These are phyloP conservation scores for Larimichthys crocea DNA, from an alignment of 2,113 vertebrate species.

Conservation along the genomic window DNA sequence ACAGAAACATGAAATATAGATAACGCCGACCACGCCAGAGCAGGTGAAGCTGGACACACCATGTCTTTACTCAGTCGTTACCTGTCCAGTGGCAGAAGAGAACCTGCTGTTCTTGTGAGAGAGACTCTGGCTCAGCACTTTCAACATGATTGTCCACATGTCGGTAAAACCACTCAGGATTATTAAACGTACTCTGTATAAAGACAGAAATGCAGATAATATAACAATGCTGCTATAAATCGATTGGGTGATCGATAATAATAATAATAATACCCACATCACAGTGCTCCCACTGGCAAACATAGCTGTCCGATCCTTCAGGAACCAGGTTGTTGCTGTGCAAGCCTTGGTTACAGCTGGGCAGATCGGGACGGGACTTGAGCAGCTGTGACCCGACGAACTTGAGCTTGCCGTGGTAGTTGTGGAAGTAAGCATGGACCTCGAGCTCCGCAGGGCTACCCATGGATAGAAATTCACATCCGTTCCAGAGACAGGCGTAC, in stretches of 20 bases:
- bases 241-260: background rate
- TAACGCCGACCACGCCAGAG: background rate
- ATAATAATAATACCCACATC: constrained; percentile 74
- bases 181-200: constrained; percentile 85
- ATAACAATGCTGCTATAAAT: background rate
- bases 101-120: constrained; percentile 81
- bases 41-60: background rate
- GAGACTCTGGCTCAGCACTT: constrained; percentile 79
- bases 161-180: constrained; percentile 87
- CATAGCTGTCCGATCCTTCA: constrained; percentile 74
- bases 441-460: constrained; percentile 76
- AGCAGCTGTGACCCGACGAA: constrained; percentile 74
- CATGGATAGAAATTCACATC: constrained; percentile 82
- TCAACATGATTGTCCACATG: constrained; percentile 84
- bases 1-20: background rate
- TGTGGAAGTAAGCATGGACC: constrained; percentile 80
- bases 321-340: constrained; percentile 81
- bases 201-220: background rate
- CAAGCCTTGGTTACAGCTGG: constrained; percentile 76
- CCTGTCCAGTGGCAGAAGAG: constrained; percentile 84
- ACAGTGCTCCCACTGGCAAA: constrained; percentile 85
- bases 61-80: background rate
- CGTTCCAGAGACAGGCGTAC: constrained; percentile 80
- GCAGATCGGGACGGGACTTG: constrained; percentile 73
- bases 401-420: constrained; percentile 84